Conservation (phyloP, 2,888 invertebrate species). For the Callosobruchus maculatus region DNA sequence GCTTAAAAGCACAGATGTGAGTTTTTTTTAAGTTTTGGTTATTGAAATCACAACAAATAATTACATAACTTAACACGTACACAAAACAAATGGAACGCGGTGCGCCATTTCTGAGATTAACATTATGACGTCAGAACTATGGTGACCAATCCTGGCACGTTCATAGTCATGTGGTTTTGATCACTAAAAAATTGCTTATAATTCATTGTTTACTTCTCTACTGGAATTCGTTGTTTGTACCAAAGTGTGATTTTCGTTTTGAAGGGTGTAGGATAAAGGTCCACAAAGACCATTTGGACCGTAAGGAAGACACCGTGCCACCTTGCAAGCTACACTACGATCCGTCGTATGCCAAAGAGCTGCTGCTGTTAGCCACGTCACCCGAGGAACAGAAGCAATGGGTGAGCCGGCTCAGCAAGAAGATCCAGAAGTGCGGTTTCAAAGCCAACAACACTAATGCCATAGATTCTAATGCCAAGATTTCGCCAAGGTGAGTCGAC, state of each 20-base stretch:
- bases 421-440: conserved; percentile 91
- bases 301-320: conserved; percentile 78
- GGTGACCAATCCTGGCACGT: too few relatives aligned
- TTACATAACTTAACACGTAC: too few relatives aligned
- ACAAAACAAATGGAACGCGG: too few relatives aligned
- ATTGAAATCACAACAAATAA: too few relatives aligned
- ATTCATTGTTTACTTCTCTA: too few relatives aligned
- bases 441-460: conserved; percentile 71
- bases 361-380: conserved; percentile 82
- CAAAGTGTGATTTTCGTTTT: conserved; percentile 13
- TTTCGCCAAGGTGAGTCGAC: conserved; percentile 70
- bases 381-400: conserved; percentile 88
- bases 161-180: too few relatives aligned
- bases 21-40: too few relatives aligned
- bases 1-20: too few relatives aligned
- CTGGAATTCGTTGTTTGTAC: too few relatives aligned
- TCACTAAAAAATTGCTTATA: too few relatives aligned
- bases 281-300: conserved; percentile 93
- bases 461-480: conserved; percentile 59
- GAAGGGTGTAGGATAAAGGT: conserved; percentile 94
- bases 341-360: conserved; percentile 88
- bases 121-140: too few relatives aligned
- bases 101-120: too few relatives aligned
- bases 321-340: conserved; percentile 97
- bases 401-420: conserved; percentile 87